Percentiles rank a stretch among this genome's conserved stretches.
phyloP scores from a whole-genome alignment of 2,888 invertebrate species.

The Cataglyphis altisquamis region DNA sequence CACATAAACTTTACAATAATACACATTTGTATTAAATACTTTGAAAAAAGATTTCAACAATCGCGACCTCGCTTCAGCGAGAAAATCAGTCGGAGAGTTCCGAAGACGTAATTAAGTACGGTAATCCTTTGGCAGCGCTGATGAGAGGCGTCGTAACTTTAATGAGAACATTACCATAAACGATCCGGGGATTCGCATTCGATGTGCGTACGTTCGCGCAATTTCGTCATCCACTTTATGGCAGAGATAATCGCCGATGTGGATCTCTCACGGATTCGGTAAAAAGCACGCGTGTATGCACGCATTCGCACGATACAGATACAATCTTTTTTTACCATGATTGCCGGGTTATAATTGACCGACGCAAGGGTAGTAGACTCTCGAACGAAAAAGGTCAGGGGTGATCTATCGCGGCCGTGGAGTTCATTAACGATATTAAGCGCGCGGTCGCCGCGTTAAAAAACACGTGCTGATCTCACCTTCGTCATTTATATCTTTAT shows the following conservation, averaged over 20 bases:
- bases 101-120: constrained; percentile 27
- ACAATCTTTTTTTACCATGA: constrained; percentile 60
- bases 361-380: constrained; percentile 40
- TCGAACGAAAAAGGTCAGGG: constrained; percentile 67
- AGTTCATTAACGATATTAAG: constrained; percentile 74
- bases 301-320: constrained; percentile 41
- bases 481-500: constrained; percentile 58
- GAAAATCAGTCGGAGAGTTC: constrained; percentile 24
- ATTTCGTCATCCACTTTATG: constrained; percentile 25
- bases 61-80: constrained; percentile 4
- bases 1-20: background rate
- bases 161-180: constrained; percentile 25
- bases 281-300: background rate
- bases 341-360: constrained; percentile 59
- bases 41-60: background rate
- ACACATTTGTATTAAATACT: background rate
- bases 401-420: constrained; percentile 57
- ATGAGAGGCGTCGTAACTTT: constrained; percentile 15
- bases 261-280: constrained; percentile 37
- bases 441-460: constrained; percentile 55
- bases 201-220: background rate
- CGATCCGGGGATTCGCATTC: background rate
- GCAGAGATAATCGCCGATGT: constrained; percentile 15
- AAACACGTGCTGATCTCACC: constrained; percentile 46
- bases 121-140: constrained; percentile 3